Evolutionary conservation across 2,888 invertebrate species (phyloP), one percentile per base, ranked within the genome.

Genomic region (Frankliniella intonsa): DNA sequence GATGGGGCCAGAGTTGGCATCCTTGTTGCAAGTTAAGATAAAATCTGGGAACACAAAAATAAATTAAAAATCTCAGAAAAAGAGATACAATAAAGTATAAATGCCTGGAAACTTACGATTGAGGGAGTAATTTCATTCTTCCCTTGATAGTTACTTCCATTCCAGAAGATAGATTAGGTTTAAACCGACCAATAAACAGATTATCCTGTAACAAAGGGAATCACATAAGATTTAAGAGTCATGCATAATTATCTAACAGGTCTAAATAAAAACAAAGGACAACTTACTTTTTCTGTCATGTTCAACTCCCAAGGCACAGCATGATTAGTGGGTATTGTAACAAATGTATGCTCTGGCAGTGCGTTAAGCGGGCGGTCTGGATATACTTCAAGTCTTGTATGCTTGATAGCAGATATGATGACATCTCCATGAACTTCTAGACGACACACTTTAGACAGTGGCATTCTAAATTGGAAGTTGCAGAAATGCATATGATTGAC

Each of bases 21-120:
- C 69, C 69, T 76, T 76, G 69, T 76, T 76, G 69, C 25, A 76
- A 76, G 25, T 76, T 76, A 8, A 76, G 8, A 25, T 76, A 76
- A 76, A 76, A 76, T 25, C 69, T 76, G n/a, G 10, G 5, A 38
- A 38, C 38, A 38, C 2, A 38, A 38, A 5, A 38, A 69, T 69
- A 8, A 22, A 8, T 22, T 12, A 76, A 22, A 8, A 76, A 22
- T 22, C 0, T 22, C 11, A 22, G 0, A 12, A 76, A 25, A 76
- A 76, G 12, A 25, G 1, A 76, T 55, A 9, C 10, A 69, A n/a
- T 22, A 69, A n/a, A 5, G 11, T 9, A 76, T 76, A 0, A 8
- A 76, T 22, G 9, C 22, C 5, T 25, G 69, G 0, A 55, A 22
- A 76, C 25, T 76, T 76, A 76, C 69, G 69, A 76, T 22, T 76